phyloP scores from a whole-genome alignment of 2,888 invertebrate genomes.

The Pandemis heparana region DNA sequence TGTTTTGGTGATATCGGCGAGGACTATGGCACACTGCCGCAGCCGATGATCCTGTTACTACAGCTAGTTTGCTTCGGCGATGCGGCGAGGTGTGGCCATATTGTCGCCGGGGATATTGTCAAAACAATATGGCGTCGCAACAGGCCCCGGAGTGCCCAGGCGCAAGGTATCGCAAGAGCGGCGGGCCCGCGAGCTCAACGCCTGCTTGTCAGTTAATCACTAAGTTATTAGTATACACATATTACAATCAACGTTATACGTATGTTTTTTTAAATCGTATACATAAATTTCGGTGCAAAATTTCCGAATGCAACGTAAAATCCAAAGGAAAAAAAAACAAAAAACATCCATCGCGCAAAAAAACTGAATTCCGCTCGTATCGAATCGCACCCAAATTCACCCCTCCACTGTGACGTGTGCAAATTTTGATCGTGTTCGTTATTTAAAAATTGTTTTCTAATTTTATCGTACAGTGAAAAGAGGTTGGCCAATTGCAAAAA shows the following conservation, averaged over 20 bases:
- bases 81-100: constrained; percentile 1
- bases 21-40: background rate
- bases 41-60: background rate
- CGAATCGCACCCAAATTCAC: constrained; percentile 76
- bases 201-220: constrained; percentile 64
- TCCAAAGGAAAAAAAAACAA: constrained; percentile 41
- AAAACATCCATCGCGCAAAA: constrained; percentile 53
- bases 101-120: constrained; percentile 23
- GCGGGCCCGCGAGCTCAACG: constrained; percentile 55
- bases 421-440: constrained; percentile 44
- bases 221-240: constrained; percentile 84
- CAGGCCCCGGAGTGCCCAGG: constrained; percentile 33
- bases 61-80: background rate
- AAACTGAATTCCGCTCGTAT: constrained; percentile 39
- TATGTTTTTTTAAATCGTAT: constrained; percentile 83
- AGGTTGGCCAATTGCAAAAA: constrained; percentile 87
- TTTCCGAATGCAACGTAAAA: constrained; percentile 71
- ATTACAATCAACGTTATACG: constrained; percentile 85
- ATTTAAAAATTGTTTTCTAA: constrained; percentile 60
- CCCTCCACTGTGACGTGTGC: constrained; percentile 81
- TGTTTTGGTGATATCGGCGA: constrained; percentile 23
- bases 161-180: constrained; percentile 41
- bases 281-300: constrained; percentile 84
- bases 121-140: constrained; percentile 15
- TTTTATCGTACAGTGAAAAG: constrained; percentile 78